Conservation (phyloP, 1,140 invertebrate species). For the Scaptomyza hsui region DNA sequence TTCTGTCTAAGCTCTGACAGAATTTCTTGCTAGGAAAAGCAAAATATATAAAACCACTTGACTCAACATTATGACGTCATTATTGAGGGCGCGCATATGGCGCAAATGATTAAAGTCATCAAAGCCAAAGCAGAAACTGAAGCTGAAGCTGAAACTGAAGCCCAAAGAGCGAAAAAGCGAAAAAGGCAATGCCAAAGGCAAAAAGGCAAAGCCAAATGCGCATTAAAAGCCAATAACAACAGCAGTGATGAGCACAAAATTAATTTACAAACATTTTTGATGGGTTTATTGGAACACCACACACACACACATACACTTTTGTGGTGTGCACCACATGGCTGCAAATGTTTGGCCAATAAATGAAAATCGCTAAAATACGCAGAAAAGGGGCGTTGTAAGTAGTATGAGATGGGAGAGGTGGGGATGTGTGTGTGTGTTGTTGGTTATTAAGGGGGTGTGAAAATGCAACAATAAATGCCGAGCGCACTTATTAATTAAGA, state of each 20-base stretch:
- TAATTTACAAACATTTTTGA: conserved; percentile 78
- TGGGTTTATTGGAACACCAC: conserved; percentile 71
- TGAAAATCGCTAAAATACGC: conserved; percentile 46
- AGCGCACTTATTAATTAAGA: conserved; percentile 77
- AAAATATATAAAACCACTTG: neutral
- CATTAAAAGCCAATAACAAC: conserved; percentile 80
- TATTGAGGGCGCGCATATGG: conserved; percentile 55
- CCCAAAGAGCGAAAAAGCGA: neutral
- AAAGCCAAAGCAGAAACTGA: conserved; percentile 15
- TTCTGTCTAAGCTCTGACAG: too few relatives aligned
- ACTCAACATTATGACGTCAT: conserved; percentile 55
- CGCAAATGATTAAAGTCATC: conserved; percentile 57
- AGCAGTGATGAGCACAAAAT: conserved; percentile 78
- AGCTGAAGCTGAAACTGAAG: neutral
- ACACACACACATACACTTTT: conserved; percentile 20
- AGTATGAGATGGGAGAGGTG: neutral
- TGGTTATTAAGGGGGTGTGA: conserved; percentile 14
- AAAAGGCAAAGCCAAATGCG: conserved; percentile 34
- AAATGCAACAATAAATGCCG: conserved; percentile 63
- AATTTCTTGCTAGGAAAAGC: neutral
- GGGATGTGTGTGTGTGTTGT: neutral
- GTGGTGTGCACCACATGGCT: conserved; percentile 47
- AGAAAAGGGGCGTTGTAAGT: neutral
- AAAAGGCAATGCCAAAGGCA: conserved; percentile 23
- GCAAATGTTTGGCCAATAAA: conserved; percentile 71